A percentile compares a stretch with the other conserved stretches of the same genome.
Evolutionary conservation across 1,140 invertebrate species (phyloP).

Genomic region (Drosophila bipectinata): DNA sequence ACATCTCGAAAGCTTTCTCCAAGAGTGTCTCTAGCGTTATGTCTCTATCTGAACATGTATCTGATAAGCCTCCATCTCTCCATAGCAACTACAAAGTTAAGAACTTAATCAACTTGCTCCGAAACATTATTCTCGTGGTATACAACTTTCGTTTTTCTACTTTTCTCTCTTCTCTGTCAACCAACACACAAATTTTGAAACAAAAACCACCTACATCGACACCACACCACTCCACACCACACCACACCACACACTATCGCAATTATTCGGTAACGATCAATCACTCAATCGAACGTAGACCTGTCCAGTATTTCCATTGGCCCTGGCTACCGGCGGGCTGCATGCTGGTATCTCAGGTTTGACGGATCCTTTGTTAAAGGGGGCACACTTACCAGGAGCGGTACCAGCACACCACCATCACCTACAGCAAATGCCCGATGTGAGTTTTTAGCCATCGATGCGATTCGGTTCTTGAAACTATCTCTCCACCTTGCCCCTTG

Average conservation of each 20-base stretch:
- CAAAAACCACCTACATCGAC: constrained; percentile 27
- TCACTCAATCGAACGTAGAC: constrained; percentile 68
- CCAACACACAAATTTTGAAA: constrained; percentile 22
- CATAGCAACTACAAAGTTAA: constrained; percentile 54
- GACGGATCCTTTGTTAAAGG: constrained; percentile 90
- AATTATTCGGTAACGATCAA: constrained; percentile 28
- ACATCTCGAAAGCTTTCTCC: constrained; percentile 40
- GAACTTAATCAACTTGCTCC: constrained; percentile 55
- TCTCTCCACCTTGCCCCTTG: constrained; percentile 14
- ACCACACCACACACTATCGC: constrained; percentile 13
- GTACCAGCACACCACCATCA: constrained; percentile 91
- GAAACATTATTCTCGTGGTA: constrained; percentile 66
- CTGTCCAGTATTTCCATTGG: constrained; percentile 84
- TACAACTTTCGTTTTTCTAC: constrained; percentile 76
- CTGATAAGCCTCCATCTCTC: constrained; percentile 61
- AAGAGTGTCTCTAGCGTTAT: constrained; percentile 42
- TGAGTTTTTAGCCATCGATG: constrained; percentile 80
- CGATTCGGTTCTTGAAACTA: constrained; percentile 33
- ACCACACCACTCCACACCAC: not conserved
- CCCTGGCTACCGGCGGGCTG: constrained; percentile 83
- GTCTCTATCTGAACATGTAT: constrained; percentile 46
- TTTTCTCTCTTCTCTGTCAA: constrained; percentile 69
- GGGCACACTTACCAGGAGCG: constrained; percentile 91
- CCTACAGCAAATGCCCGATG: constrained; percentile 85
- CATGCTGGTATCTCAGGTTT: constrained; percentile 87